Conservation (phyloP, 1,140 invertebrate genomes). For the Pseudomyrmex sp. region DNA sequence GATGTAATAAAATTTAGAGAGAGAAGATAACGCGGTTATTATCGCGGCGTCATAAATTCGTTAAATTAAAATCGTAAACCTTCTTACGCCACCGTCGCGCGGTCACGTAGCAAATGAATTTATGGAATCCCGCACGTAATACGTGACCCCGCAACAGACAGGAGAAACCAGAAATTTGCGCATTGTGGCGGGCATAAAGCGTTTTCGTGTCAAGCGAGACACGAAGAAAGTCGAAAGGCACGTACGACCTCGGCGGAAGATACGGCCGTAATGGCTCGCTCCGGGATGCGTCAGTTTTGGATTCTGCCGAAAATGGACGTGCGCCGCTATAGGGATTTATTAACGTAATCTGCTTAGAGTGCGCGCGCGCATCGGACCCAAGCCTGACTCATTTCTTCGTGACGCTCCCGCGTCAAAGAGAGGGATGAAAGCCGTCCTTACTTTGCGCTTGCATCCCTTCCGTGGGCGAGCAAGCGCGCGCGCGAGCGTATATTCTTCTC, state of each 20-base stretch:
- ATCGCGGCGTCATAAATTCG: conserved; percentile 1
- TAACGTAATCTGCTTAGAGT: conserved; percentile 76
- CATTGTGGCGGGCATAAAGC: conserved; percentile 28
- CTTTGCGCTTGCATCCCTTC: conserved; percentile 37
- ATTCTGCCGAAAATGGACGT: conserved; percentile 67
- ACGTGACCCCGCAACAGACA: conserved; percentile 21
- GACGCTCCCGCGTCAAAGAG: conserved; percentile 49
- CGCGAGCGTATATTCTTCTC: conserved; percentile 21
- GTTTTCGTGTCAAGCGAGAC: conserved; percentile 36
- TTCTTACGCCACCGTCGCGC: neutral
- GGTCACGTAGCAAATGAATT: conserved; percentile 26
- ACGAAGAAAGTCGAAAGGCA: conserved; percentile 61
- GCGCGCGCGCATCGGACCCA: conserved; percentile 46
- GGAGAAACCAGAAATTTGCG: conserved; percentile 49
- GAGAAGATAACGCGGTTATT: neutral
- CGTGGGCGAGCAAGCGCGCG: neutral
- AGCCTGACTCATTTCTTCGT: conserved; percentile 56
- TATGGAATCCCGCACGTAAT: conserved; percentile 29
- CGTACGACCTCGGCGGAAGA: conserved; percentile 61
- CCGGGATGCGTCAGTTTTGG: conserved; percentile 63
- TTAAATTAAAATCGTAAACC: conserved; percentile 44
- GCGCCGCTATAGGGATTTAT: conserved; percentile 72
- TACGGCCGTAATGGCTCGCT: conserved; percentile 53
- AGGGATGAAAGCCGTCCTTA: conserved; percentile 51
- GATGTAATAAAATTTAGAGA: neutral